These are phyloP conservation scores for Psilanteris sp. DNA, from an alignment of 1,140 invertebrate species.

Conservation along the genomic window DNA sequence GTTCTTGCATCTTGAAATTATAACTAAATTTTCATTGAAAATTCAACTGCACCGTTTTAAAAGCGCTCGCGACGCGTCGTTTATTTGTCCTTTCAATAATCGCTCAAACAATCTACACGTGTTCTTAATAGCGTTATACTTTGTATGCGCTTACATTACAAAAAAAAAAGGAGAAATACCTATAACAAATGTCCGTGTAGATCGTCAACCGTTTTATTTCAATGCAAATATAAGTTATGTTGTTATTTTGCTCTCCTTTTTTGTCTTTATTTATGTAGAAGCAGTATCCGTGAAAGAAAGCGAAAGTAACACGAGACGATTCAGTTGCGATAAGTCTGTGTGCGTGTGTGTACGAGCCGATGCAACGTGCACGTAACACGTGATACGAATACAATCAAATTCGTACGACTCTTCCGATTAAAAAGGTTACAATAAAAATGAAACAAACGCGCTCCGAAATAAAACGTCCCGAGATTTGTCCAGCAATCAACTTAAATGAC, in stretches of 20 bases:
- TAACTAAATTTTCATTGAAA: no score
- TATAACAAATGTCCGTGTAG: slow-evolving; percentile 8
- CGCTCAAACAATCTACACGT: slow-evolving; percentile 17
- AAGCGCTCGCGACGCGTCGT: background rate
- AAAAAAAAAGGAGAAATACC: slow-evolving; percentile 16
- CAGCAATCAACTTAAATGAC: slow-evolving; percentile 48
- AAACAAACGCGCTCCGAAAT: slow-evolving; percentile 49
- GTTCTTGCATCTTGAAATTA: no score
- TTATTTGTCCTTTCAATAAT: slow-evolving; percentile 30
- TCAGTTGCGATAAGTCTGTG: slow-evolving; percentile 36
- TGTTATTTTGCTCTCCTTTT: slow-evolving; percentile 1
- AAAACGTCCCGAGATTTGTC: slow-evolving; percentile 29
- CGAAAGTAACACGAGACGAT: slow-evolving; percentile 72
- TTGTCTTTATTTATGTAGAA: slow-evolving; percentile 2
- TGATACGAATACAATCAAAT: slow-evolving; percentile 58
- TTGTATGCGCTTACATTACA: slow-evolving; percentile 31
- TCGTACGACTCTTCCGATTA: slow-evolving; percentile 68
- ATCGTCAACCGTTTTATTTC: slow-evolving; percentile 39
- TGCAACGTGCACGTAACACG: slow-evolving; percentile 63
- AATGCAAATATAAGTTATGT: slow-evolving; percentile 29
- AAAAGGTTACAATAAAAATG: slow-evolving; percentile 69
- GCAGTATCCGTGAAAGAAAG: slow-evolving; percentile 66
- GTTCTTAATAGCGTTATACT: slow-evolving; percentile 33
- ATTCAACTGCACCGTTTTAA: background rate
- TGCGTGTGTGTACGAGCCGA: slow-evolving; percentile 42